phyloP scores from a whole-genome alignment of 2,888 invertebrate genomes.

The Zelleria hepariella region DNA sequence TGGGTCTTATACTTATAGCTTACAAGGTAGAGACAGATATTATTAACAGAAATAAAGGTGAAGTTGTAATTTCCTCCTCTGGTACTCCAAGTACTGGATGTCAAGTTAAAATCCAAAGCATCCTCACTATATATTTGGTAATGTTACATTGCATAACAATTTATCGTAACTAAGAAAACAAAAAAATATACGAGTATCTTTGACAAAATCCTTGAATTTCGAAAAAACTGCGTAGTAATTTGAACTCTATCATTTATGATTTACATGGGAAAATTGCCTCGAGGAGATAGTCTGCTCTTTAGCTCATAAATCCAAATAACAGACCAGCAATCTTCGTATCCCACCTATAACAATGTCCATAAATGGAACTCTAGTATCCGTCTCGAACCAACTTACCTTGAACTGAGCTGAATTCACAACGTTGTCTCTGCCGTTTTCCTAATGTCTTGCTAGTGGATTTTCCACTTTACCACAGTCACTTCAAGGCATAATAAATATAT shows the following conservation, averaged over 20 bases:
- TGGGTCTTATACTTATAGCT: too few species aligned
- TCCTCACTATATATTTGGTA: too few species aligned
- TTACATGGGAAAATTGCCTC: not conserved
- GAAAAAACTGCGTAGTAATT: not conserved
- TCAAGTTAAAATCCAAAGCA: too few species aligned
- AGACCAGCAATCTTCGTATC: conserved; percentile 1
- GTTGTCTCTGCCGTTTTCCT: not conserved
- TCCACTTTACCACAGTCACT: not conserved
- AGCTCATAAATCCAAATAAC: not conserved
- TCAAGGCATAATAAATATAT: not conserved
- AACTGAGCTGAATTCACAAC: not conserved
- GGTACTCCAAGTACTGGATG: too few species aligned
- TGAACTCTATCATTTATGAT: not conserved
- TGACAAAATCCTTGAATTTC: too few species aligned
- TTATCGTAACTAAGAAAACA: too few species aligned
- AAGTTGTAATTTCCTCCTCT: too few species aligned
- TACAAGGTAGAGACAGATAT: too few species aligned
- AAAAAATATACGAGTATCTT: too few species aligned
- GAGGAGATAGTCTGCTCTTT: not conserved
- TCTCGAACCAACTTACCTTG: conserved; percentile 1
- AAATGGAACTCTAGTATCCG: conserved; percentile 4
- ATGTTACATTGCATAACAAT: too few species aligned
- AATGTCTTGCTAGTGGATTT: not conserved
- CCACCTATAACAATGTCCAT: conserved; percentile 3
- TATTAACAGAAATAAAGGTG: too few species aligned